Conservation (phyloP, 2,797 vertebrate genomes). For the Parotocinclus haroldoi region DNA sequence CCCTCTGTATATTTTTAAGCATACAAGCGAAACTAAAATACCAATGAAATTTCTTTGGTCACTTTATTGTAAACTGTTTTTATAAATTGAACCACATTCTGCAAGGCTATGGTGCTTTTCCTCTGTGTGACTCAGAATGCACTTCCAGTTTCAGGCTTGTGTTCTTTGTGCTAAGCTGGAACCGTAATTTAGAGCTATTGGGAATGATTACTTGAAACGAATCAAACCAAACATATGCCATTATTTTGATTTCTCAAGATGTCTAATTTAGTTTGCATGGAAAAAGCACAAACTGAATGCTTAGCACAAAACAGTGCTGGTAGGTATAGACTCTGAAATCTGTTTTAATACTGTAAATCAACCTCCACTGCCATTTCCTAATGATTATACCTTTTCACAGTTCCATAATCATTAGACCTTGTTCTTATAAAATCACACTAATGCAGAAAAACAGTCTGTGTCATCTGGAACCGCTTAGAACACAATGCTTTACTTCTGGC, state of each 20-base stretch:
- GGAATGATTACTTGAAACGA: conserved; percentile 48
- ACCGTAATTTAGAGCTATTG: conserved; percentile 53
- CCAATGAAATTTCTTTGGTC: no score
- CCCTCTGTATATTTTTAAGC: no score
- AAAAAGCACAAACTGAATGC: conserved; percentile 48
- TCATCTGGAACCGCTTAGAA: conserved; percentile 31
- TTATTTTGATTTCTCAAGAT: conserved; percentile 47
- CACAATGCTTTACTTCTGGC: conserved; percentile 16
- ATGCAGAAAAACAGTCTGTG: conserved; percentile 8
- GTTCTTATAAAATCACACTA: conserved; percentile 30
- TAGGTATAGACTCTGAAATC: conserved; percentile 27
- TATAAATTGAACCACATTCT: no score
- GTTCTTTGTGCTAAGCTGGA: conserved; percentile 40
- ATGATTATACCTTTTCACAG: conserved; percentile 27
- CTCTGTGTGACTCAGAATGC: conserved; percentile 37
- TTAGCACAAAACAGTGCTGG: conserved; percentile 35
- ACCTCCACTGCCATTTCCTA: conserved; percentile 1
- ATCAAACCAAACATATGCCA: conserved; percentile 44
- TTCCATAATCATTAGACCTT: conserved; percentile 13
- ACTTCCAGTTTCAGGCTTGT: conserved; percentile 57
- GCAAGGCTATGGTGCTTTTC: no score
- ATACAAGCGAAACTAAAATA: no score
- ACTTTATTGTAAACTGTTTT: no score
- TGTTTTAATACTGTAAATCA: conserved; percentile 21
- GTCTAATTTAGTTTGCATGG: conserved; percentile 47